phyloP scores from a whole-genome alignment of 2,113 vertebrate genomes.

The Megaceryle torquata region DNA sequence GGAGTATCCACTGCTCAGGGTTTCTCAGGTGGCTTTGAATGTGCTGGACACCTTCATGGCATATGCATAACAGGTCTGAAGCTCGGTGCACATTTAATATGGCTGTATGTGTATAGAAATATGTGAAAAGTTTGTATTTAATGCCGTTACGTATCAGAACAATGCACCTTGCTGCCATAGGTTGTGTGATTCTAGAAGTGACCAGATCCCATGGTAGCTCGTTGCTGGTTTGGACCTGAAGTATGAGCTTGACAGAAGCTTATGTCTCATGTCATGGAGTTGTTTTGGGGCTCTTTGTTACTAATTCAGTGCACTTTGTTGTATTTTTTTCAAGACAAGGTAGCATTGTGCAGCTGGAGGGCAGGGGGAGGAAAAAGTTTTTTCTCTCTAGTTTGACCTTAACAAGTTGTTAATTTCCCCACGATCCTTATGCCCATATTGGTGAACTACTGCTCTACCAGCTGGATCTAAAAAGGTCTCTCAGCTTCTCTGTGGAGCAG shows the following conservation, averaged over 20 bases:
- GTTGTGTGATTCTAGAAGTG: background rate
- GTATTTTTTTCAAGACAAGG: background rate
- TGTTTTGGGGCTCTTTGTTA: background rate
- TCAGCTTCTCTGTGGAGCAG: conserved; percentile 54
- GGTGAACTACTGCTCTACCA: conserved; percentile 40
- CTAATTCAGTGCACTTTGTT: background rate
- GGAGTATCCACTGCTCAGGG: background rate
- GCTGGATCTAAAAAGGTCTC: conserved; percentile 62
- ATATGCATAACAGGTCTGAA: too few species aligned
- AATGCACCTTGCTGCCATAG: fast-evolving
- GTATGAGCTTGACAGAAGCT: background rate
- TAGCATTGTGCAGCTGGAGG: background rate
- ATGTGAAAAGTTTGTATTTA: fast-evolving
- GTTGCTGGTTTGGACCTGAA: background rate
- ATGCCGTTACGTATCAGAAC: fast-evolving
- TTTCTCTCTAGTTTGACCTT: conserved; percentile 32
- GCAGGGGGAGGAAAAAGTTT: background rate
- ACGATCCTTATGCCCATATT: background rate
- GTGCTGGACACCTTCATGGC: background rate
- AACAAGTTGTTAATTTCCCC: conserved; percentile 58
- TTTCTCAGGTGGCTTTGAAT: background rate
- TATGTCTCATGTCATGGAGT: background rate
- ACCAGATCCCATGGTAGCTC: background rate
- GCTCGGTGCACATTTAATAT: fast-evolving
- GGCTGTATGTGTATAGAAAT: background rate